Base-by-base conservation (phyloP, 2,888 invertebrate genomes). In the Nemoura dubitans region DNA sequence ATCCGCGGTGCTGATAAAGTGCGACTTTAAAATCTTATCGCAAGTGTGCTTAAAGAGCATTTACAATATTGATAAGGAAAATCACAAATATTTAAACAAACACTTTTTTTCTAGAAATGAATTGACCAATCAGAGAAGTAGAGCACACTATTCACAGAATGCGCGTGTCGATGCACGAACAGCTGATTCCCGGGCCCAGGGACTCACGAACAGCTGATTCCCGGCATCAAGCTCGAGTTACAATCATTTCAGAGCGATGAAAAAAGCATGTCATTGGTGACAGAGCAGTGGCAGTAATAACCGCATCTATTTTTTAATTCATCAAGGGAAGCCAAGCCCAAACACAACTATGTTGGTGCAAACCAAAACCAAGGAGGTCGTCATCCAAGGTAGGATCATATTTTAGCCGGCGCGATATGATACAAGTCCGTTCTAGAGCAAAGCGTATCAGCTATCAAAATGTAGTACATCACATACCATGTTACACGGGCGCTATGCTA, bases 1-100 rank as follows among this genome's bases (percentile, higher is more conserved):
- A 84, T 84, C 81, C 28, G 78, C 27, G 5, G 26, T 6, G 26
- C 78, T 16, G 78, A 78, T 78, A 78, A 76, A 76, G 59, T 27
- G 81, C 29, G 84, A 10, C 59, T 76, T 84, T 30, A 42, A 83
- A 83, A 83, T 42, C 59, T 84, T 84, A 84, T 84, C 84, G n/a
- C 26, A 2, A 30, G 16, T 10, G 30, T 16, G 30, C 81, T 27
- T 7, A 10, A n/a, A 6, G 14, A 59, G 29, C 30, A 28, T 81
- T 6, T 29, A 81, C 29, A 81, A 30, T 30, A 43, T 26, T 26
- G 83, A 83, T 83, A 78, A 78, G 82, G 25, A 83, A 83, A 83
- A 83, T 42, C 83, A 81, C 81, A 30, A 28, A 81, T 30, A 30
- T 30, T n/a, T 30, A 81, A 30, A 81, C 16, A 5, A 81, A 81